Conservation (phyloP, 2,888 invertebrate genomes). For the Philereme vetulata region DNA sequence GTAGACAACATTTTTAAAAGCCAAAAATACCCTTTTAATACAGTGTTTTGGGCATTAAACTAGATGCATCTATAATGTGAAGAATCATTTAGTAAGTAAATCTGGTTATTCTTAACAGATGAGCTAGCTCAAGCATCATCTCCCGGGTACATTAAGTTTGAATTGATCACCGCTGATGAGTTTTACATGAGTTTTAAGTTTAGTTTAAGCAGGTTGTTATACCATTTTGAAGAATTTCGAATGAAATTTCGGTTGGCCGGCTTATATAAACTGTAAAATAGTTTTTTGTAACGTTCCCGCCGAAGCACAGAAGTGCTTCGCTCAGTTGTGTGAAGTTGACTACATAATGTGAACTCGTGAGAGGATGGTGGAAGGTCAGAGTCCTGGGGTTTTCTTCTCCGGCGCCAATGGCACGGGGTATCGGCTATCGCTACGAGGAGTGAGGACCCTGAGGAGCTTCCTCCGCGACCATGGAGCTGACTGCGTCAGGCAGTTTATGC, state of each 20-base stretch:
- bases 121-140: too few species aligned
- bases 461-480: constrained; percentile 86
- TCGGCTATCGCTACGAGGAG: constrained; percentile 83
- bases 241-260: too few species aligned
- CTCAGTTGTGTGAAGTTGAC: not conserved
- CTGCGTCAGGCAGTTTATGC: constrained; percentile 86
- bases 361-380: constrained; percentile 64
- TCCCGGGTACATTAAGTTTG: too few species aligned
- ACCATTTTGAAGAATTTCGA: too few species aligned
- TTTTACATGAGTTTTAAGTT: too few species aligned
- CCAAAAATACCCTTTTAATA: not conserved
- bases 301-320: too few species aligned
- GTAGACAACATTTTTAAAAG: not conserved
- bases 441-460: constrained; percentile 85
- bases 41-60: not conserved
- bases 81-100: too few species aligned
- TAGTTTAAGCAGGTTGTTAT: too few species aligned
- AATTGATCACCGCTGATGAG: too few species aligned
- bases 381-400: constrained; percentile 65
- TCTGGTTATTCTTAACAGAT: too few species aligned
- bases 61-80: not conserved
- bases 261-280: too few species aligned
- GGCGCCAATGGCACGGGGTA: constrained; percentile 83
- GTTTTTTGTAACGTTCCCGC: too few species aligned
- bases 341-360: constrained; percentile 18